These are phyloP conservation scores for Norana najaformis DNA, from an alignment of 2,888 invertebrate species.

Conservation along the genomic window DNA sequence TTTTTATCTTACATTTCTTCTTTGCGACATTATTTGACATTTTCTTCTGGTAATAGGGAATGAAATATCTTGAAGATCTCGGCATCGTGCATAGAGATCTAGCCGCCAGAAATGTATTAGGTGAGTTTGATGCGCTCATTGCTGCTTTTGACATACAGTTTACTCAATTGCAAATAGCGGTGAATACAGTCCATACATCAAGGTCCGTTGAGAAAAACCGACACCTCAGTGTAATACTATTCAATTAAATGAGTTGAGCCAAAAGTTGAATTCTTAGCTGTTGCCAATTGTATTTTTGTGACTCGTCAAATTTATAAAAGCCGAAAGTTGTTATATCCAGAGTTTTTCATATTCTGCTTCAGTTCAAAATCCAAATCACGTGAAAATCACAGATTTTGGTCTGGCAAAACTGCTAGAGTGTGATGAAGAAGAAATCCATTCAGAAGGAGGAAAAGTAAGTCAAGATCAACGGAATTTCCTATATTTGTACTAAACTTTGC, in stretches of 20 bases:
- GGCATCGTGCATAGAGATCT: conserved; percentile 36
- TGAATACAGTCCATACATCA: not conserved
- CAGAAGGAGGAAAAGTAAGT: conserved; percentile 25
- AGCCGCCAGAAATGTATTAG: conserved; percentile 33
- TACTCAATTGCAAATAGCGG: not conserved
- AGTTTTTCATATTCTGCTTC: not conserved
- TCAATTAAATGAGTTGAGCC: not conserved
- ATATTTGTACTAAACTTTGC: not conserved
- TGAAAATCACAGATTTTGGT: conserved; percentile 38
- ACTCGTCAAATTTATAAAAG: not conserved
- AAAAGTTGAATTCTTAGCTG: not conserved
- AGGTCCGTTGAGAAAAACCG: not conserved
- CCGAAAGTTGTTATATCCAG: not conserved
- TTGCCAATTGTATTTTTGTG: not conserved
- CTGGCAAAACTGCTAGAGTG: conserved; percentile 33
- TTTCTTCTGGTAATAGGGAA: conserved; percentile 22
- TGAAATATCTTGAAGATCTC: conserved; percentile 32
- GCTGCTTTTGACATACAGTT: not conserved
- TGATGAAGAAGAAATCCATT: conserved; percentile 28
- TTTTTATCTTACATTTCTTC: not conserved
- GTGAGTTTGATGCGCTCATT: not conserved
- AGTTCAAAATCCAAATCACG: conserved; percentile 32
- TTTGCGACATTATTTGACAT: not conserved
- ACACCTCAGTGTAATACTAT: not conserved
- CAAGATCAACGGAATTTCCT: not conserved